Conservation (phyloP, 2,797 vertebrate genomes). For the Hypotaenidia okinawae region DNA sequence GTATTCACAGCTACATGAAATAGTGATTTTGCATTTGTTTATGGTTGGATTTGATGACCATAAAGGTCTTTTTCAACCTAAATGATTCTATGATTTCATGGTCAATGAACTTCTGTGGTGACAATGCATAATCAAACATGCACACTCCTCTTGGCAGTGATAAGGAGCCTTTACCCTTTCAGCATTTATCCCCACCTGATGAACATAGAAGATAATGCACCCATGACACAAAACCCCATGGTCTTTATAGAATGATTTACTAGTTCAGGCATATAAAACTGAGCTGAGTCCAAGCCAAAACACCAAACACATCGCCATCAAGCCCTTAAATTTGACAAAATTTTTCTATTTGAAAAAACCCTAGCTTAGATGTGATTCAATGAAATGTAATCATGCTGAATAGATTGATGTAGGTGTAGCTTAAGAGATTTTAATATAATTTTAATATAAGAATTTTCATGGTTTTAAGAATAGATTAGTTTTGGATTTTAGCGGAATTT, state of each 20-base stretch:
- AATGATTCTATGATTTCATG: neutral
- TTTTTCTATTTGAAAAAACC: neutral
- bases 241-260: neutral
- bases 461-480: too few species aligned
- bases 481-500: too few species aligned
- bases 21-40: neutral
- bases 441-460: too few species aligned
- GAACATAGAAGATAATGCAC: neutral
- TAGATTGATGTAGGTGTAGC: too few species aligned
- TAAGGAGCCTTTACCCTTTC: neutral
- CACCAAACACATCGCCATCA: fast-evolving
- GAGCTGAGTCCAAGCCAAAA: neutral
- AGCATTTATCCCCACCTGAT: neutral
- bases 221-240: neutral
- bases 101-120: neutral
- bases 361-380: neutral
- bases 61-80: neutral
- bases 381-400: too few species aligned
- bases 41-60: neutral
- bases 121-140: neutral
- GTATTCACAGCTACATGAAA: neutral
- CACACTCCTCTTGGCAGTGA: neutral
- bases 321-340: neutral
- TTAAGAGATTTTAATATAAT: too few species aligned
- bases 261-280: neutral